Evolutionary conservation across 2,797 vertebrate species (phyloP).

Genomic region (Spinus olivaceus): DNA sequence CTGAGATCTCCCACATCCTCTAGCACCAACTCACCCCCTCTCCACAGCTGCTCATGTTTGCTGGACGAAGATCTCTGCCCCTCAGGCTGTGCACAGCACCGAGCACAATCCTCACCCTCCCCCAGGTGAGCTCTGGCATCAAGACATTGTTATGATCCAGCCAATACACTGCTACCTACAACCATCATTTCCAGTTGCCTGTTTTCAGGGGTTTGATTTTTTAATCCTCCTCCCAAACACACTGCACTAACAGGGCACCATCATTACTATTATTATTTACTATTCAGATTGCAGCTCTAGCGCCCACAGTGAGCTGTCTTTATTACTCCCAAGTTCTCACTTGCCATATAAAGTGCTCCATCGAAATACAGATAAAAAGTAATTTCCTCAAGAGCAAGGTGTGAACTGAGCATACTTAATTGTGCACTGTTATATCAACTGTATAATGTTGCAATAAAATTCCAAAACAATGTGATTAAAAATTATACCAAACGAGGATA

Average conservation of each 20-base stretch:
- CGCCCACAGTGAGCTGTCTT: constrained; percentile 6
- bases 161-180: not conserved
- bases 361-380: constrained; percentile 56
- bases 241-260: constrained; percentile 30
- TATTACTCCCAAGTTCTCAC: constrained; percentile 54
- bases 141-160: not conserved
- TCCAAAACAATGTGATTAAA: constrained; percentile 76
- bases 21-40: not conserved
- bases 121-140: not conserved
- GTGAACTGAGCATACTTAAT: constrained; percentile 71
- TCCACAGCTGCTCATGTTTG: not conserved
- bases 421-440: constrained; percentile 60
- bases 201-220: not conserved
- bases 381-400: constrained; percentile 71
- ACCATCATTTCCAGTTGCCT: not conserved
- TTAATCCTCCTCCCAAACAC: constrained; percentile 4
- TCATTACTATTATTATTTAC: constrained; percentile 65
- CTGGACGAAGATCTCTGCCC: not conserved
- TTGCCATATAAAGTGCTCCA: constrained; percentile 30
- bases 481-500: constrained; percentile 72
- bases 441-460: constrained; percentile 75
- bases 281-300: constrained; percentile 44
- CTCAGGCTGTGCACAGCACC: not conserved
- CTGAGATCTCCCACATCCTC: not conserved
- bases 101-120: not conserved